Percentiles rank a stretch among this genome's conserved stretches.
phyloP scores from a whole-genome alignment of 2,888 invertebrate species.

The Orchestes rusci region DNA sequence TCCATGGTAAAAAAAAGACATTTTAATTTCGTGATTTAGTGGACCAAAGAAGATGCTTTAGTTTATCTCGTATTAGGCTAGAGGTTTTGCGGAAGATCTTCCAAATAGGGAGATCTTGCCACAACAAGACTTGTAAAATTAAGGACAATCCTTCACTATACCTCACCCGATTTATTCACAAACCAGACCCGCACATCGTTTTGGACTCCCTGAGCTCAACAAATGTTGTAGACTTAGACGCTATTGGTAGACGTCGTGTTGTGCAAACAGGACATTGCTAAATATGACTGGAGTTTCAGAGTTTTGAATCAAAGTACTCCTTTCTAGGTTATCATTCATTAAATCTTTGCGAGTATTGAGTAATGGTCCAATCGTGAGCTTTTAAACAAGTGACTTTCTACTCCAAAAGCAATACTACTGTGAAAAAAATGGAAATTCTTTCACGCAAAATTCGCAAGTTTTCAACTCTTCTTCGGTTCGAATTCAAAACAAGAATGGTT shows the following conservation, averaged over 20 bases:
- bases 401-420: no score
- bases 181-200: slow-evolving; percentile 5
- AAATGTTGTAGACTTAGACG: slow-evolving; percentile 44
- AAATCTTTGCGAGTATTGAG: no score
- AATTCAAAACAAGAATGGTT: no score
- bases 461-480: no score
- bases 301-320: no score
- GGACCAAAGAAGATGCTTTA: slow-evolving; percentile 22
- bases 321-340: no score
- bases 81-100: slow-evolving; percentile 7
- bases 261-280: slow-evolving; percentile 42
- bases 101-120: slow-evolving; percentile 9
- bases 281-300: no score
- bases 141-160: slow-evolving; percentile 42
- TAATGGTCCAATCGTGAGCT: no score
- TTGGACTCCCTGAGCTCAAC: slow-evolving; percentile 22
- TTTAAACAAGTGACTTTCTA: no score
- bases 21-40: slow-evolving; percentile 20
- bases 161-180: slow-evolving; percentile 35
- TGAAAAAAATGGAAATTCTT: no score
- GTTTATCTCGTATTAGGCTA: slow-evolving; percentile 14
- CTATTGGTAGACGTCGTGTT: slow-evolving; percentile 45
- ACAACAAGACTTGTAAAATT: slow-evolving; percentile 35
- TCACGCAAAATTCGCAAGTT: no score
- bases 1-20: slow-evolving; percentile 21